Evolutionary conservation across 2,797 vertebrate species (phyloP).

Genomic region (Phataginus tricuspis): DNA sequence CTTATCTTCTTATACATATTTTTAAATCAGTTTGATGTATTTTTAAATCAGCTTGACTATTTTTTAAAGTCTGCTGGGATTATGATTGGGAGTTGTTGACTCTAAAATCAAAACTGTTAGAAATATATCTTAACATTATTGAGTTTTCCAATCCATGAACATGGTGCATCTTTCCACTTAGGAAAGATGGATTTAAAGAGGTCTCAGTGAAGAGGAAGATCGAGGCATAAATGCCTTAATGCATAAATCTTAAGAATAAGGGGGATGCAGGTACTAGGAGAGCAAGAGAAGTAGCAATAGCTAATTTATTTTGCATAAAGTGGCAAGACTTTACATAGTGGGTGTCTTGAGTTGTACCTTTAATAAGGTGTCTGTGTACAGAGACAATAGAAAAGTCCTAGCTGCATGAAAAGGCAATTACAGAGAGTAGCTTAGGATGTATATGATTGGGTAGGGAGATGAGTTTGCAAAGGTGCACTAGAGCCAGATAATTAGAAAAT

Average conservation of each 20-base stretch:
- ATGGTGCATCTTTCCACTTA: neutral
- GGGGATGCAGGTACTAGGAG: neutral
- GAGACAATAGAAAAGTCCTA: neutral
- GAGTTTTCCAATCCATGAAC: neutral
- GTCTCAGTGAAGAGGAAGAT: neutral
- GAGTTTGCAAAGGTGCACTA: neutral
- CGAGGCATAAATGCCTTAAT: neutral
- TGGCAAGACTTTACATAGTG: neutral
- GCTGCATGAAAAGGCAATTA: neutral
- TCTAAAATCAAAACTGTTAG: neutral
- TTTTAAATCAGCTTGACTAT: neutral
- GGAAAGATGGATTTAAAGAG: neutral
- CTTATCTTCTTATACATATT: neutral
- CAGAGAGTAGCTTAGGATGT: neutral
- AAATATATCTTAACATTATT: neutral
- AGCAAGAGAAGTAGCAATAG: neutral
- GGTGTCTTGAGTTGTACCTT: neutral
- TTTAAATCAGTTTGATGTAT: neutral
- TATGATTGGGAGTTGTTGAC: neutral
- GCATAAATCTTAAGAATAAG: neutral
- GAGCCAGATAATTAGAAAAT: neutral
- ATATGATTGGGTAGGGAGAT: neutral
- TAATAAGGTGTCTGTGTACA: neutral
- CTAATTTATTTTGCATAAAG: neutral
- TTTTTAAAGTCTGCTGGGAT: neutral